Conservation (phyloP, 2,113 vertebrate species). For the Cyrtonyx montezumae region DNA sequence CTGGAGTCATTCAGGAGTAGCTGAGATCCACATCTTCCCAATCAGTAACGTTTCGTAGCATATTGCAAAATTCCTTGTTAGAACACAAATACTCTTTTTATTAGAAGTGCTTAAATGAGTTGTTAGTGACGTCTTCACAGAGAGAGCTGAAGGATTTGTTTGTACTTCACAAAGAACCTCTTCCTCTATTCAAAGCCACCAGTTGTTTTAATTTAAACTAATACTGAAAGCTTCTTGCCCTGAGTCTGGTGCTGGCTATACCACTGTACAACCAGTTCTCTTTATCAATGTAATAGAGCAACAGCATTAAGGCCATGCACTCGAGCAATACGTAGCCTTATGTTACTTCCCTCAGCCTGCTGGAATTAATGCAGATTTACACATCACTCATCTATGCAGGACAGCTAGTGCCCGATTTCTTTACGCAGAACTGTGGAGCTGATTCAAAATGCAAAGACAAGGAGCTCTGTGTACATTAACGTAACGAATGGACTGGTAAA, state of each 20-base stretch:
- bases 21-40: slow-evolving; percentile 33
- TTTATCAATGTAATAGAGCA: neutral
- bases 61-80: slow-evolving; percentile 18
- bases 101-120: slow-evolving; percentile 25
- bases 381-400: neutral
- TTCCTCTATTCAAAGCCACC: slow-evolving; percentile 11
- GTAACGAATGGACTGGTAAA: neutral
- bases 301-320: neutral
- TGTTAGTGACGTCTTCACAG: slow-evolving; percentile 54
- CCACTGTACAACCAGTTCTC: neutral
- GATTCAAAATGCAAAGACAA: neutral
- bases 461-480: neutral
- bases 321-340: neutral
- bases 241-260: neutral
- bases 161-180: slow-evolving; percentile 51
- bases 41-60: slow-evolving; percentile 40
- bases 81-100: slow-evolving; percentile 40
- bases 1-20: slow-evolving; percentile 61
- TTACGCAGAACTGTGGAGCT: neutral
- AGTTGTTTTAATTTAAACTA: slow-evolving; percentile 30
- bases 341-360: neutral
- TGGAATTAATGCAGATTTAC: slow-evolving; percentile 37
- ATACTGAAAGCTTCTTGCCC: slow-evolving; percentile 7
- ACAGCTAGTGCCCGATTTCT: neutral
- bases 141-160: slow-evolving; percentile 21